phyloP scores from a whole-genome alignment of 2,888 invertebrate genomes.

The Abrostola triplasia region DNA sequence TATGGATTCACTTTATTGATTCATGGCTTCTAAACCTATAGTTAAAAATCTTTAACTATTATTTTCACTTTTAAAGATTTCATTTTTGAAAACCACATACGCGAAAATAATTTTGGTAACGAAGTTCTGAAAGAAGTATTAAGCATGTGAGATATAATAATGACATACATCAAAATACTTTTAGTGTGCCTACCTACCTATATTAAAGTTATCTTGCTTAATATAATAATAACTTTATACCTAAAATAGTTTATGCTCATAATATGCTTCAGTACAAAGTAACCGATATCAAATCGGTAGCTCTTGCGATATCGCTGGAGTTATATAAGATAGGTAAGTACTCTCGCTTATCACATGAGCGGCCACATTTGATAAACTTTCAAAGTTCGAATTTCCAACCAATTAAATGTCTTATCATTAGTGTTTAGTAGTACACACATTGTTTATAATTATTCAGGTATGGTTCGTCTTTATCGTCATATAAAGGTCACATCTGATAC shows the following conservation, averaged over 20 bases:
- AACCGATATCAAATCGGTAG: slow-evolving; percentile 37
- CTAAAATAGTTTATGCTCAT: not conserved
- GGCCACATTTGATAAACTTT: slow-evolving; percentile 41
- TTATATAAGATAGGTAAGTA: slow-evolving; percentile 33
- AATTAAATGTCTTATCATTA: slow-evolving; percentile 35
- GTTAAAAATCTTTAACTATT: too few species aligned
- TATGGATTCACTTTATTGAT: too few species aligned
- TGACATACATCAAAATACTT: too few species aligned
- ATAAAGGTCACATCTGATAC: slow-evolving; percentile 51
- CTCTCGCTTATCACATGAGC: slow-evolving; percentile 41
- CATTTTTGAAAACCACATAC: too few species aligned
- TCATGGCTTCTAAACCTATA: too few species aligned
- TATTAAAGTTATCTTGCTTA: not conserved
- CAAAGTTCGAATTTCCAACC: slow-evolving; percentile 39
- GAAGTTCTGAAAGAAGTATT: too few species aligned
- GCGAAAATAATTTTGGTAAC: too few species aligned
- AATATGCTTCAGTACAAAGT: slow-evolving; percentile 16
- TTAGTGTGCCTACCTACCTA: not conserved
- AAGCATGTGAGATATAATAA: too few species aligned
- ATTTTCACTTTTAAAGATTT: too few species aligned
- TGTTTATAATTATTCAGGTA: slow-evolving; percentile 27
- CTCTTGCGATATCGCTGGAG: slow-evolving; percentile 24
- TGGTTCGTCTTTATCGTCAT: slow-evolving; percentile 34
- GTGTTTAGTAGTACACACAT: slow-evolving; percentile 16
- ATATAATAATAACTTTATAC: slow-evolving; percentile 4